Percentiles rank a stretch among this genome's conserved stretches.
Conservation (phyloP, 92 coral and sea anemone genomes). For the Umimayanthus chanpuru region DNA sequence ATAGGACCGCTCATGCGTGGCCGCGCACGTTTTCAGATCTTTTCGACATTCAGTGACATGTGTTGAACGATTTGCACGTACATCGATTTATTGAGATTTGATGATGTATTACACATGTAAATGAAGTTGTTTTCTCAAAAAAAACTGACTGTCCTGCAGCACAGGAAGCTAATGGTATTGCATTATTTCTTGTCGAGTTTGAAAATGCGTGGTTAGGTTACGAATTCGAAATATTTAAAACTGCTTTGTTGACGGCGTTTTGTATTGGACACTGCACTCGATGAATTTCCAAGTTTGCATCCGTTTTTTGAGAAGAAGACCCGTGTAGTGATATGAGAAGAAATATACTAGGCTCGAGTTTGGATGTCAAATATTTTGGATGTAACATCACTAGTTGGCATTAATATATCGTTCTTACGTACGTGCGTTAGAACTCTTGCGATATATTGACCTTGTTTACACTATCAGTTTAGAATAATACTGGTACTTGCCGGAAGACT, state of each 20-base stretch:
- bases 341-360: neutral
- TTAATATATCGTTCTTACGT: neutral
- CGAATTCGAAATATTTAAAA: neutral
- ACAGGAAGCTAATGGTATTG: neutral
- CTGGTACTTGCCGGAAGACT: neutral
- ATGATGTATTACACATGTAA: neutral
- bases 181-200: neutral
- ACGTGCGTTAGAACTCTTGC: neutral
- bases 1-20: neutral
- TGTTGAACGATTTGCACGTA: neutral
- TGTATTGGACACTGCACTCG: neutral
- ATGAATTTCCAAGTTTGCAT: neutral
- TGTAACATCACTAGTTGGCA: neutral
- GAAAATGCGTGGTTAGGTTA: neutral
- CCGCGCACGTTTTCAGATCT: neutral
- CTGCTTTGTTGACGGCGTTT: neutral
- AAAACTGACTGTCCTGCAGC: constrained; percentile 6
- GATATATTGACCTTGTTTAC: too few species aligned
- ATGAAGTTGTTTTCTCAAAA: neutral
- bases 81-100: neutral
- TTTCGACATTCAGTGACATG: neutral
- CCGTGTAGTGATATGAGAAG: neutral
- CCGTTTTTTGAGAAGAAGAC: neutral
- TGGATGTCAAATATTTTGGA: neutral
- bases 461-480: neutral